A percentile compares a stretch with the other conserved stretches of the same genome.
These are phyloP conservation scores for Eurosta solidaginis DNA, from an alignment of 1,140 invertebrate genomes.

Conservation along the genomic window DNA sequence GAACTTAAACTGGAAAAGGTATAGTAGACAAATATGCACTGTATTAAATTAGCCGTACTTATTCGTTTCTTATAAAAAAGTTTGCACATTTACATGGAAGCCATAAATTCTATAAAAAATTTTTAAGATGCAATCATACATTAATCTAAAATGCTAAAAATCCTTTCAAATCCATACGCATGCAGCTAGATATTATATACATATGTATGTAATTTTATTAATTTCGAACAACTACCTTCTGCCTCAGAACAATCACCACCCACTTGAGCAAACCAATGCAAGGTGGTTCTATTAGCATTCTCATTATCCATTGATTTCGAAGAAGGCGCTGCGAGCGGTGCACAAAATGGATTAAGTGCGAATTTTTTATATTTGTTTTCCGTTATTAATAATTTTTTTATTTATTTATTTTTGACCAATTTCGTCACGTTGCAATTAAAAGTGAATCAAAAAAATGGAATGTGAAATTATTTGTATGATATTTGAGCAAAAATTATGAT, in stretches of 20 bases:
- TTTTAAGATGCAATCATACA: no score
- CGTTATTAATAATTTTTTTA: neutral
- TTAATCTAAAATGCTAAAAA: no score
- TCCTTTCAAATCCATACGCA: neutral
- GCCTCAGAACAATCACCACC: conserved; percentile 42
- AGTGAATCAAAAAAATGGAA: conserved; percentile 42
- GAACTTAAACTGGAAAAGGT: no score
- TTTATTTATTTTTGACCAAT: neutral
- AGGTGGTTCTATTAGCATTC: conserved; percentile 34
- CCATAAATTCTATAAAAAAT: no score
- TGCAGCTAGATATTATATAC: neutral
- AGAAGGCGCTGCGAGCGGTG: neutral
- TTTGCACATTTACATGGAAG: no score
- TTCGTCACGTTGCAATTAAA: neutral
- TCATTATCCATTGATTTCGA: conserved; percentile 33
- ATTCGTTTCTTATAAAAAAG: no score
- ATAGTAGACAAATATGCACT: no score
- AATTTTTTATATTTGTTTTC: conserved; percentile 30
- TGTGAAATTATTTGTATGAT: conserved; percentile 38
- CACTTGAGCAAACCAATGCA: conserved; percentile 49
- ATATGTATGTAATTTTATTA: conserved; percentile 34
- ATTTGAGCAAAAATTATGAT: neutral
- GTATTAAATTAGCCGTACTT: no score
- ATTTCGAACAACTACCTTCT: conserved; percentile 54
- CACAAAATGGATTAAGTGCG: neutral